Evolutionary conservation across 37 sponge, comb jelly and placozoan species (phyloP).

Genomic region (Haliclona indistincta): DNA sequence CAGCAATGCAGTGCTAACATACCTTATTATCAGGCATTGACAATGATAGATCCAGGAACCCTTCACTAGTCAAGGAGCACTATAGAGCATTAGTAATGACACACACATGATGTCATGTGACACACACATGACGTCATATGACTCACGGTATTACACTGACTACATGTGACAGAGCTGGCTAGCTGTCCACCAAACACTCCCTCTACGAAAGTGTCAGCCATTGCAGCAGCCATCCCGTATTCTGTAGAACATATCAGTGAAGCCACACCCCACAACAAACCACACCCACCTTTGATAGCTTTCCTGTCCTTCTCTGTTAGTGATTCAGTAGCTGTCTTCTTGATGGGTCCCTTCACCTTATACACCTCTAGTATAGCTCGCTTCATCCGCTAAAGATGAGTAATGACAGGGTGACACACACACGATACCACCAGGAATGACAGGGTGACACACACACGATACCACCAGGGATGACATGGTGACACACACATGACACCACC

Average conservation of each 20-base stretch:
- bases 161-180: conserved; percentile 72
- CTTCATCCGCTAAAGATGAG: conserved; percentile 69
- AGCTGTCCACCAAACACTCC: conserved; percentile 83
- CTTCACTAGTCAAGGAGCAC: conserved; percentile 56
- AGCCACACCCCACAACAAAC: neutral
- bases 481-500: too few species aligned
- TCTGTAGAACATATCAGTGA: conserved; percentile 7
- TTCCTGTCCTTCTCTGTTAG: conserved; percentile 52
- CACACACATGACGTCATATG: neutral
- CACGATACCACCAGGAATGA: too few species aligned
- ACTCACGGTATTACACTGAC: conserved; percentile 60
- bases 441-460: too few species aligned
- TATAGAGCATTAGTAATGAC: conserved; percentile 9
- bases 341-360: conserved; percentile 2
- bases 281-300: conserved; percentile 56
- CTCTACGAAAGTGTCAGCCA: conserved; percentile 76
- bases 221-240: conserved; percentile 42
- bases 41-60: conserved; percentile 86
- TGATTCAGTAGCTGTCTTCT: neutral
- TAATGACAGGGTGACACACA: too few species aligned
- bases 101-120: neutral
- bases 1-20: too few species aligned
- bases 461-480: too few species aligned
- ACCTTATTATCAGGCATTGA: conserved; percentile 68
- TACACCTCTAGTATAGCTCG: conserved; percentile 39